Base-by-base conservation (phyloP, 2,888 invertebrate species). In the Polyommatus iphigenia region DNA sequence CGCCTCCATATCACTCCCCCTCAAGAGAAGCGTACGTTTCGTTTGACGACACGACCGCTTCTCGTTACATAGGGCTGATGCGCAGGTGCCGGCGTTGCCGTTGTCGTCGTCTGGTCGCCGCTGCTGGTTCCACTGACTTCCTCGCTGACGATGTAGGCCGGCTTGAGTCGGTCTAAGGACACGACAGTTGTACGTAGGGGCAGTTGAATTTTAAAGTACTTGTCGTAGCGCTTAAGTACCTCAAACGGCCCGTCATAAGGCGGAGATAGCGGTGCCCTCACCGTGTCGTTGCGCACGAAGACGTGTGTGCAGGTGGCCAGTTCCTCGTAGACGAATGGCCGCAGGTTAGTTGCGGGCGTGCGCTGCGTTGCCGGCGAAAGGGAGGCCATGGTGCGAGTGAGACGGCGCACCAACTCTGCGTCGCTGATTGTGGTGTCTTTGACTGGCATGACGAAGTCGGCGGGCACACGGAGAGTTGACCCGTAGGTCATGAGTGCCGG, bases 11-110 rank as follows among this genome's bases (percentile, higher is more conserved):
- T n/a, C n/a, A n/a, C n/a, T n/a, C n/a, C n/a, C n/a, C n/a, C n/a
- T 57, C 57, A 57, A 57, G 57, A 57, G 57, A 57, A 57, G 57
- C 57, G n/a, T 57, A 57, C 57, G 57, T 57, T 57, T 57, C 57
- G 5, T 57, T n/a, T n/a, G n/a, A n/a, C n/a, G n/a, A n/a, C n/a
- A n/a, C n/a, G n/a, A n/a, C n/a, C n/a, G 50, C 50, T 50, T 50
- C 57, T 57, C 57, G 57, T 57, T 18, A 57, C n/a, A 18, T 57
- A 57, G 18, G 57, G 18, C n/a, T n/a, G 57, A 18, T 57, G 57
- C 57, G 18, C 18, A 18, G 57, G 57, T 57, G n/a, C 18, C 2
- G 57, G n/a, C 36, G 36, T 36, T 36, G 36, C 36, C 6, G 36
- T 36, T 36, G 36, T 36, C n/a, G 18, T 54, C 54, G 18, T 18